A percentile compares a stretch with the other conserved stretches of the same genome.
Conservation (phyloP, 2,797 vertebrate genomes). For the Numenius phaeopus region DNA sequence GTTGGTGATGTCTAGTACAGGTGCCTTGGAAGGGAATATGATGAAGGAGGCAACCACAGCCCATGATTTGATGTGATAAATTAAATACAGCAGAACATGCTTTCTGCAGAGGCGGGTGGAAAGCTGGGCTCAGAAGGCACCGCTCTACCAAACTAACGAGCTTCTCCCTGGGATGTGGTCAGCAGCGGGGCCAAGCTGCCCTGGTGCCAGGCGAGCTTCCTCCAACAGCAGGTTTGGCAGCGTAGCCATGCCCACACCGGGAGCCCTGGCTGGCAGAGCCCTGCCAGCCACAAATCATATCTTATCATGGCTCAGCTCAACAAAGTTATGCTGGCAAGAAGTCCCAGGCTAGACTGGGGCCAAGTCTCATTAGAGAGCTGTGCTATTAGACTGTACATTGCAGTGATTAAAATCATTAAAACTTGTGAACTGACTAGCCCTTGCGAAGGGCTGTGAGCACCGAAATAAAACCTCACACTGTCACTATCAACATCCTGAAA, state of each 20-base stretch:
- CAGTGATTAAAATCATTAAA: background rate
- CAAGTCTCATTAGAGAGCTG: background rate
- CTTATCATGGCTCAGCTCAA: background rate
- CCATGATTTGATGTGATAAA: background rate
- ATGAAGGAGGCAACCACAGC: background rate
- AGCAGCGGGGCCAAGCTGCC: background rate
- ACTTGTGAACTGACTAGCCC: background rate
- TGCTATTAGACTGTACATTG: background rate
- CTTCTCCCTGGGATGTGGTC: rapidly evolving
- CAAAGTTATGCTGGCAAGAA: background rate
- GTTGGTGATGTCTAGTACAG: background rate
- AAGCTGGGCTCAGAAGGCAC: background rate
- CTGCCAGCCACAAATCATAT: background rate
- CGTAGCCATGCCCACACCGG: rapidly evolving
- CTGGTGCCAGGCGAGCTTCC: background rate
- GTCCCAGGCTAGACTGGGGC: background rate
- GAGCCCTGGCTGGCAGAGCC: background rate
- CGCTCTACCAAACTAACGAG: background rate
- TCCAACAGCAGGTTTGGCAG: background rate
- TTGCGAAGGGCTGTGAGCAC: background rate
- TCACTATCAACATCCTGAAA: background rate
- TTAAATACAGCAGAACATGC: background rate
- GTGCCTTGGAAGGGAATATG: background rate
- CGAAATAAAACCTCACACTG: background rate
- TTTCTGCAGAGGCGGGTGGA: background rate